Conservation (phyloP, 2,797 vertebrate genomes). For the Etheostoma nigrum region DNA sequence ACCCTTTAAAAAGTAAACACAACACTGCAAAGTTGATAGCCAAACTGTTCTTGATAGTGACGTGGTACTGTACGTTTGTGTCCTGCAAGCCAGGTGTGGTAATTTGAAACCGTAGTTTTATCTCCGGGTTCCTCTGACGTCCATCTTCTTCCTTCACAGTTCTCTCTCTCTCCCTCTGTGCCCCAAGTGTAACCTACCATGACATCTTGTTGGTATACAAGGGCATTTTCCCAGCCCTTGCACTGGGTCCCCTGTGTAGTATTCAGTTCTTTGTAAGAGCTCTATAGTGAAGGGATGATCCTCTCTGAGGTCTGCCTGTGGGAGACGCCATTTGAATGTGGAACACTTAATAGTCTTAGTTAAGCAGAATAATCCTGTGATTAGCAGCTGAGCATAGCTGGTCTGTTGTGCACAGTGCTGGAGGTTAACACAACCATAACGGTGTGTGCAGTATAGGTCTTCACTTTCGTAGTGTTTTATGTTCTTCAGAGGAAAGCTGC, state of each 20-base stretch:
- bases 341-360: slow-evolving; percentile 82
- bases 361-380: slow-evolving; percentile 80
- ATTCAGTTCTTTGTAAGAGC: slow-evolving; percentile 45
- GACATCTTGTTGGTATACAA: slow-evolving; percentile 60
- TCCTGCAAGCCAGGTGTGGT: slow-evolving; percentile 14
- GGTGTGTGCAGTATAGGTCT: slow-evolving; percentile 6
- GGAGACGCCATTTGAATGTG: slow-evolving; percentile 74
- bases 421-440: slow-evolving; percentile 26
- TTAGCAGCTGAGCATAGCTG: slow-evolving; percentile 71
- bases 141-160: slow-evolving; percentile 17
- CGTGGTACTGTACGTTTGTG: not conserved
- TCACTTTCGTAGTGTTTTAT: not conserved
- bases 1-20: slow-evolving; percentile 9
- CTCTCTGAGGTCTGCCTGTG: slow-evolving; percentile 69
- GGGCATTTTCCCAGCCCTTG: slow-evolving; percentile 35
- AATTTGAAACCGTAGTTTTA: slow-evolving; percentile 5
- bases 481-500: not conserved
- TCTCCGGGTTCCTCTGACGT: slow-evolving; percentile 29
- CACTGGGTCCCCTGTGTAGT: slow-evolving; percentile 23
- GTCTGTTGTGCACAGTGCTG: slow-evolving; percentile 43
- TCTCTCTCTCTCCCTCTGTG: slow-evolving; percentile 8
- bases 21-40: not conserved
- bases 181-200: slow-evolving; percentile 42
- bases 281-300: slow-evolving; percentile 64
- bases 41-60: not conserved